A percentile compares a stretch with the other conserved stretches of the same genome.
Evolutionary conservation across 2,113 vertebrate species (phyloP).

Genomic region (Desmodus rotundus): DNA sequence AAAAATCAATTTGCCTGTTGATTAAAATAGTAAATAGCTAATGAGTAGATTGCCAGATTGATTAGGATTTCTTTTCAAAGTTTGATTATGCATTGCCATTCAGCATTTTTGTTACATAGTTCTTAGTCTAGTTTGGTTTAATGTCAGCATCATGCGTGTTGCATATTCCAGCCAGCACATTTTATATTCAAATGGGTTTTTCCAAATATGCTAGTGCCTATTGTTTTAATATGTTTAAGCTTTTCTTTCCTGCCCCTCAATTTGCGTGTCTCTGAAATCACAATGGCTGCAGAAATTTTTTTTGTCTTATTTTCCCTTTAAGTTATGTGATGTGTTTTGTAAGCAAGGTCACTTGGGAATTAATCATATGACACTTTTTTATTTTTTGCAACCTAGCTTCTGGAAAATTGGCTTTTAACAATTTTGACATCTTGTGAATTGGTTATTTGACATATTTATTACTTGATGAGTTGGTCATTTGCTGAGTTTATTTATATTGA

Average conservation of each 20-base stretch:
- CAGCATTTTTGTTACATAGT: neutral
- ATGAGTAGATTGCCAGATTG: neutral
- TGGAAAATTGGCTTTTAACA: slow-evolving; percentile 41
- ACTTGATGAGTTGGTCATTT: slow-evolving; percentile 18
- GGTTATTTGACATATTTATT: slow-evolving; percentile 21
- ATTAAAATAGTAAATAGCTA: slow-evolving; percentile 5
- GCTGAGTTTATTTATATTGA: slow-evolving; percentile 11
- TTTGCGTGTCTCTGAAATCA: neutral
- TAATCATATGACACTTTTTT: neutral
- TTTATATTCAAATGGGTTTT: neutral
- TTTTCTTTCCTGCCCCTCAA: neutral
- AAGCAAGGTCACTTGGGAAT: neutral
- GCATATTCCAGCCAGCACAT: neutral
- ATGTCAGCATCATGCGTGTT: neutral
- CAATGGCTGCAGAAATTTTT: neutral
- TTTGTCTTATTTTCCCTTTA: neutral
- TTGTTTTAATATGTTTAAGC: neutral
- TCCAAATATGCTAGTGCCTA: neutral
- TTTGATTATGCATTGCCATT: neutral
- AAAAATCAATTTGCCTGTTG: neutral
- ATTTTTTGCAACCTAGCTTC: neutral
- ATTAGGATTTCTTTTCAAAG: neutral
- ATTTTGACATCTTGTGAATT: slow-evolving; percentile 44
- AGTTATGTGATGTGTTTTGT: neutral
- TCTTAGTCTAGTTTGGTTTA: neutral